Evolutionary conservation across 2,888 invertebrate genomes (phyloP).

Genomic region (Tuberolachnus salignus): DNA sequence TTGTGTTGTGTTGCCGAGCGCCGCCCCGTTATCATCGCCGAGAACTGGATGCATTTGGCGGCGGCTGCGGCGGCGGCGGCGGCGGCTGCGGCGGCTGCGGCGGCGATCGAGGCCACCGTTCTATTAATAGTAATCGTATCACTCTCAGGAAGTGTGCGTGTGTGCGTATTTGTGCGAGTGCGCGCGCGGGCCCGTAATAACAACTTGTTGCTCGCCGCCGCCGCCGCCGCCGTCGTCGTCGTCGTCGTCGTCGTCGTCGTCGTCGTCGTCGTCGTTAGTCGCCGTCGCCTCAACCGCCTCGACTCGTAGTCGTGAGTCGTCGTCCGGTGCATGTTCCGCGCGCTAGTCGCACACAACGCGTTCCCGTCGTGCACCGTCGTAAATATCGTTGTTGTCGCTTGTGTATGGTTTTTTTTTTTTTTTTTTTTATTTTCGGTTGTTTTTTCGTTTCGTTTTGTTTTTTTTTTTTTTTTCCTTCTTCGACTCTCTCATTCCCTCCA

Average conservation of each 20-base stretch:
- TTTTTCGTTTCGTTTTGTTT: neutral
- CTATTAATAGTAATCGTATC: constrained; percentile 55
- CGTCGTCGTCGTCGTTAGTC: neutral
- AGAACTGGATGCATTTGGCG: constrained; percentile 45
- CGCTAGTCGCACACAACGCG: neutral
- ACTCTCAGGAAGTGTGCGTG: constrained; percentile 35
- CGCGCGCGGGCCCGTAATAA: constrained; percentile 10
- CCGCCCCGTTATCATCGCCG: constrained; percentile 38
- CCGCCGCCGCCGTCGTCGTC: neutral
- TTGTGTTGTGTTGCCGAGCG: neutral
- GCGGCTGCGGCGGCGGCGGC: no score
- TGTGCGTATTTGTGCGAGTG: neutral
- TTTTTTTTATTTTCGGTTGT: neutral
- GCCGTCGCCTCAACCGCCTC: neutral
- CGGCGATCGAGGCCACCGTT: constrained; percentile 49
- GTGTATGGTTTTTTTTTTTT: neutral
- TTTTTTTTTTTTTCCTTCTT: neutral
- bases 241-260: neutral
- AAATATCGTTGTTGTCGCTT: neutral
- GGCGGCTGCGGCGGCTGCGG: no score
- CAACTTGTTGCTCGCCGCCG: constrained; percentile 54
- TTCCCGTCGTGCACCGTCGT: neutral
- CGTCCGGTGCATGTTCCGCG: constrained; percentile 30
- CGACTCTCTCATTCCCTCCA: no score
- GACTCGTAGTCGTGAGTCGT: constrained; percentile 1